Conservation (phyloP, 2,797 vertebrate species). For the Miopithecus talapoin region DNA sequence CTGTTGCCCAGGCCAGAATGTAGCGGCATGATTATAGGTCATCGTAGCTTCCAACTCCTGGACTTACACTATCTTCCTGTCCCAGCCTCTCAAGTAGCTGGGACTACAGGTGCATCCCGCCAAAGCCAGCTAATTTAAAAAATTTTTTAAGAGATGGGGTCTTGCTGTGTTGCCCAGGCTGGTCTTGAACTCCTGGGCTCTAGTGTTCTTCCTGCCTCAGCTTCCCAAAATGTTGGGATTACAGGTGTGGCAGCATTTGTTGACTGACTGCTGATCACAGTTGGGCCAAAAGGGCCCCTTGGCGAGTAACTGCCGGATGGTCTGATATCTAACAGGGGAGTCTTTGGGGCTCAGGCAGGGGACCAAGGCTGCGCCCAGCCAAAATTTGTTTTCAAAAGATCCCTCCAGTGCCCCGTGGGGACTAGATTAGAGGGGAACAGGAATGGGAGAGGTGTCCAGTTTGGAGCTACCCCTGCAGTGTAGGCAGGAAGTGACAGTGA, state of each 20-base stretch:
- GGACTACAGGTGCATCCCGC: no score
- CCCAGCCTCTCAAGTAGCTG: no score
- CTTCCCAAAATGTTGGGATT: no score
- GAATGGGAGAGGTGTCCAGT: background rate
- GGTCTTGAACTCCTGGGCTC: no score
- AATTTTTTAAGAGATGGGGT: no score
- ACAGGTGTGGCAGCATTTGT: background rate
- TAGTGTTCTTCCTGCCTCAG: no score
- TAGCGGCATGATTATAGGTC: no score
- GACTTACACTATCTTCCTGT: no score
- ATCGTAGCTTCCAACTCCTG: no score
- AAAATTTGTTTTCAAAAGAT: background rate
- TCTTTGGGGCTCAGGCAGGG: background rate
- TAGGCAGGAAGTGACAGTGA: background rate
- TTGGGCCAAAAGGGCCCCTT: background rate
- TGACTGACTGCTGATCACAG: background rate
- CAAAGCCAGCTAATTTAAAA: no score
- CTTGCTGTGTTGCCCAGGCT: no score
- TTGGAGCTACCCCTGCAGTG: background rate
- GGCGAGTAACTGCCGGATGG: background rate
- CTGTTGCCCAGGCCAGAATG: no score
- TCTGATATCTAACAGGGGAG: background rate
- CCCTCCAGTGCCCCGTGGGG: background rate
- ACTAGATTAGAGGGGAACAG: background rate
- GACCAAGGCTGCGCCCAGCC: background rate